These are phyloP conservation scores for Laupala kohalensis DNA, from an alignment of 1,140 invertebrate species.

Conservation along the genomic window DNA sequence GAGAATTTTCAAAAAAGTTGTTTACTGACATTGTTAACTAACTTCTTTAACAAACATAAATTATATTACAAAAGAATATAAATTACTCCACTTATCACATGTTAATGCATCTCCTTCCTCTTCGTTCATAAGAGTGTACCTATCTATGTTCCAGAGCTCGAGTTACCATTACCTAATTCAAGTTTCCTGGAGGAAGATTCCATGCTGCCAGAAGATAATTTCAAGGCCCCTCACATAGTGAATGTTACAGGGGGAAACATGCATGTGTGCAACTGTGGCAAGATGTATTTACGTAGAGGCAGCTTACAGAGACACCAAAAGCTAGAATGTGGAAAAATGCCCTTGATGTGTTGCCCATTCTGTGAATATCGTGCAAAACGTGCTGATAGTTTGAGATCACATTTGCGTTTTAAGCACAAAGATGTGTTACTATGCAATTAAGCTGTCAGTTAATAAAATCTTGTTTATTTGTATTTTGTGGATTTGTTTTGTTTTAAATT, in stretches of 20 bases:
- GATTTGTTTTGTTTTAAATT: neutral
- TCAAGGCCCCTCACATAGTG: neutral
- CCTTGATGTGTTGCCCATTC: constrained; percentile 49
- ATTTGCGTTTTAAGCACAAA: neutral
- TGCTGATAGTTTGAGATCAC: neutral
- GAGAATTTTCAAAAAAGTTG: too few relatives aligned
- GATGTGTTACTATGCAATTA: neutral
- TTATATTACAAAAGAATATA: too few relatives aligned
- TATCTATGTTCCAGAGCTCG: neutral
- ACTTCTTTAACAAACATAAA: too few relatives aligned
- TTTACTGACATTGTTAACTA: too few relatives aligned
- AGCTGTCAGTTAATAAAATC: too few relatives aligned
- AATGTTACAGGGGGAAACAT: neutral
- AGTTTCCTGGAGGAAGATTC: neutral
- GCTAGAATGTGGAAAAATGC: constrained; percentile 44
- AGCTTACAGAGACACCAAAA: constrained; percentile 38
- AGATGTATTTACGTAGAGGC: constrained; percentile 32
- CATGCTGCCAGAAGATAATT: neutral
- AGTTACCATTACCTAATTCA: neutral
- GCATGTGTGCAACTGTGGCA: constrained; percentile 23
- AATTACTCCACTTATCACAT: too few relatives aligned
- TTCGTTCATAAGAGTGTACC: neutral
- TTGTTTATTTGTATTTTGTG: too few relatives aligned
- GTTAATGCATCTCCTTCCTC: too few relatives aligned
- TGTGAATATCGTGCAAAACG: constrained; percentile 25